Conservation (phyloP, 2,888 invertebrate species). For the Ceriagrion tenellum region DNA sequence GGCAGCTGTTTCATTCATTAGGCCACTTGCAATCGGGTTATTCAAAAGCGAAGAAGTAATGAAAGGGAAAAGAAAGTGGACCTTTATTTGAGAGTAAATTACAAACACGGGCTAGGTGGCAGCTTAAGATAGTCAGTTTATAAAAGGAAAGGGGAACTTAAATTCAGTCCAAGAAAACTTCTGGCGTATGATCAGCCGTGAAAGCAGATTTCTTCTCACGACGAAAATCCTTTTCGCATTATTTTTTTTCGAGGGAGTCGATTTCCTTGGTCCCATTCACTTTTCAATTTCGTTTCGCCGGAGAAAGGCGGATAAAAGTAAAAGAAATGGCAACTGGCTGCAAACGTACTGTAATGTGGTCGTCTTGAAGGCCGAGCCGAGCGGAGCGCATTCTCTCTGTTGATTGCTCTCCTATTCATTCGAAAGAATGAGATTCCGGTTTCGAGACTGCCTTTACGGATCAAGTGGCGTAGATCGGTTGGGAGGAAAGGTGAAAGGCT, state of each 20-base stretch:
- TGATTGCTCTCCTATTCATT: background rate
- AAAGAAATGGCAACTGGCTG: background rate
- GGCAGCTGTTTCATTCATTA: no score
- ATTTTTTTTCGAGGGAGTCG: background rate
- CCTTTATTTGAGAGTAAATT: no score
- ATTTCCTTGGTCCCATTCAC: background rate
- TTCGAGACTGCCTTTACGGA: background rate
- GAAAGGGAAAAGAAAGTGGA: no score
- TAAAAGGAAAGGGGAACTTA: no score
- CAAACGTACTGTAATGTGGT: background rate
- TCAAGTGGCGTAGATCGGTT: background rate
- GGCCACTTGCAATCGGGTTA: no score
- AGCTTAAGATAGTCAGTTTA: no score
- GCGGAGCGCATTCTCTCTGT: background rate
- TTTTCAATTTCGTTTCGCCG: background rate
- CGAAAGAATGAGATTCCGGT: background rate
- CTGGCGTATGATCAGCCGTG: no score
- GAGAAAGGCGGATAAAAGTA: background rate
- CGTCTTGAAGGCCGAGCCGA: background rate
- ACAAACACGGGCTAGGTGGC: no score
- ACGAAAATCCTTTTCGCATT: no score
- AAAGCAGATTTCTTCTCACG: no score
- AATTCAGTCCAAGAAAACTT: no score
- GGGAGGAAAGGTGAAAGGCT: background rate
- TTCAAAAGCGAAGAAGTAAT: no score